A percentile compares a stretch with the other conserved stretches of the same genome.
Evolutionary conservation across 2,888 invertebrate genomes (phyloP).

Genomic region (Empis stercorea): DNA sequence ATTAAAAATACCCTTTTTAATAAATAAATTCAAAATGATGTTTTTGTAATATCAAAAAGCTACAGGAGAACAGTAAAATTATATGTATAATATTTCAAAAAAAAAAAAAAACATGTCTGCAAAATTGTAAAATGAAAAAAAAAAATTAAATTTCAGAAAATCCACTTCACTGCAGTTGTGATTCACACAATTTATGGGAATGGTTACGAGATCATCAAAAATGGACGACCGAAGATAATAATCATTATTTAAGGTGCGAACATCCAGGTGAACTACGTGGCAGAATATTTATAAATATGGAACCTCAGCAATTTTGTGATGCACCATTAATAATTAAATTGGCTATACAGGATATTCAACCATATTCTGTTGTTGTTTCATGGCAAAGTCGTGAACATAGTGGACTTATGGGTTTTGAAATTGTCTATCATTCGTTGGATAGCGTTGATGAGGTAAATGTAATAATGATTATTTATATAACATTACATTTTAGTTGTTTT

Average conservation of each 20-base stretch:
- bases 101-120: not conserved
- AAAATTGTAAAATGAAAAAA: not conserved
- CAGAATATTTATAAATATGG: constrained; percentile 57
- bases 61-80: no score
- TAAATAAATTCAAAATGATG: no score
- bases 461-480: no score
- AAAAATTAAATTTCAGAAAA: constrained; percentile 58
- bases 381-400: constrained; percentile 85
- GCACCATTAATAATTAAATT: constrained; percentile 69
- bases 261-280: constrained; percentile 71
- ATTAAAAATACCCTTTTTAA: no score
- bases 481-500: no score
- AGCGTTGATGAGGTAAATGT: constrained; percentile 42
- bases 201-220: constrained; percentile 84
- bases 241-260: constrained; percentile 58
- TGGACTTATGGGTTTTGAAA: constrained; percentile 70
- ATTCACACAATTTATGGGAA: constrained; percentile 81
- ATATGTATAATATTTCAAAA: not conserved
- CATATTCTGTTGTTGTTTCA: constrained; percentile 72
- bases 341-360: constrained; percentile 78
- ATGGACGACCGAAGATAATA: constrained; percentile 33
- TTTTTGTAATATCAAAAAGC: no score
- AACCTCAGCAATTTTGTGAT: constrained; percentile 70
- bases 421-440: constrained; percentile 65
- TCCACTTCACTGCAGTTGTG: constrained; percentile 79